Evolutionary conservation across 2,888 invertebrate genomes (phyloP).

Genomic region (Chymomyza amoena): DNA sequence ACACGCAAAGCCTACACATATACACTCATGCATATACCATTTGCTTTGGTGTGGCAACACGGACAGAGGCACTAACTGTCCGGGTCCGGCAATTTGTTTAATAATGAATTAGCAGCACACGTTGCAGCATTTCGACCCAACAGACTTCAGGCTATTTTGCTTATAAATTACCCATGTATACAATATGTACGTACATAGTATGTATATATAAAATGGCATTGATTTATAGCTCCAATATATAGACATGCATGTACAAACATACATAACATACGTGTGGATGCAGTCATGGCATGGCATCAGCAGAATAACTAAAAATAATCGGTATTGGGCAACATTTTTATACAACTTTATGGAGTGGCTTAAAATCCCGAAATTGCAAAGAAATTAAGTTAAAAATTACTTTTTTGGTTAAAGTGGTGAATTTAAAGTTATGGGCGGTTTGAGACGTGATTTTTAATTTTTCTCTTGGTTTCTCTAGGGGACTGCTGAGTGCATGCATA

Average conservation of each 20-base stretch:
- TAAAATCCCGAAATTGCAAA: too few relatives aligned
- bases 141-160: constrained; percentile 8
- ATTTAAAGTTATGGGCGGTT: too few relatives aligned
- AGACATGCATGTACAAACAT: not conserved
- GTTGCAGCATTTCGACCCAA: not conserved
- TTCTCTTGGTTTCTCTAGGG: too few relatives aligned
- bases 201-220: constrained; percentile 22
- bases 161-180: not conserved
- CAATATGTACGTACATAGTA: not conserved
- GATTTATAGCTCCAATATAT: constrained; percentile 10
- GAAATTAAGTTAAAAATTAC: too few relatives aligned
- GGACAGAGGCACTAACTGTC: not conserved
- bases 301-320: not conserved
- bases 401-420: too few relatives aligned
- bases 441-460: too few relatives aligned
- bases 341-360: too few relatives aligned
- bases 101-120: constrained; percentile 35
- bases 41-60: not conserved
- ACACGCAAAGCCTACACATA: constrained; percentile 10
- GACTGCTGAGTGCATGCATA: too few relatives aligned
- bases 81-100: constrained; percentile 27
- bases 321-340: too few relatives aligned
- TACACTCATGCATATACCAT: not conserved
- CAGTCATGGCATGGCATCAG: not conserved
- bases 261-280: not conserved